A percentile compares a stretch with the other conserved stretches of the same genome.
Conservation (phyloP, 2,888 invertebrate species). For the Hofmannophila pseudospretella region DNA sequence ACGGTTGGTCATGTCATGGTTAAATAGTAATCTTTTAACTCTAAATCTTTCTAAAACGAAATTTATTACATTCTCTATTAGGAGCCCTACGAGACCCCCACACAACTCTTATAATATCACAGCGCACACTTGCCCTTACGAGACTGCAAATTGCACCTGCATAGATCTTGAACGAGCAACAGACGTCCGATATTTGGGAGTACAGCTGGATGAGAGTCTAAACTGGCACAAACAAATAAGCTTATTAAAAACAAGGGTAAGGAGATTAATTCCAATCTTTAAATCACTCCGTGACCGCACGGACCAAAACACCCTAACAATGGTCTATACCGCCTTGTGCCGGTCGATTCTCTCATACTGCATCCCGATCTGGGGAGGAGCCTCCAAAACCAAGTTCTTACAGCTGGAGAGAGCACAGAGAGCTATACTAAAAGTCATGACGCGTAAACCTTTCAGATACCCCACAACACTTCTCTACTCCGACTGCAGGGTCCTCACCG, state of each 20-base stretch:
- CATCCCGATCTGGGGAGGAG: not conserved
- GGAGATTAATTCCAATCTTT: not conserved
- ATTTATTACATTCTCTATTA: not conserved
- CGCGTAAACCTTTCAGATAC: not conserved
- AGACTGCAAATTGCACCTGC: not conserved
- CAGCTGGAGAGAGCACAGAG: not conserved
- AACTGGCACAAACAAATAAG: not conserved
- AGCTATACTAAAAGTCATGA: not conserved
- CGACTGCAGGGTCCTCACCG: not conserved
- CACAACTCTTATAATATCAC: not conserved
- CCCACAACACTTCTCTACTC: not conserved
- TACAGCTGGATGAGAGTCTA: not conserved
- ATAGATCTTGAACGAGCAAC: not conserved
- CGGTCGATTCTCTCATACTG: not conserved
- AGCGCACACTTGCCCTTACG: not conserved
- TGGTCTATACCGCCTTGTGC: not conserved
- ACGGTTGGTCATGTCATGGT: not conserved
- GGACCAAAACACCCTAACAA: not conserved
- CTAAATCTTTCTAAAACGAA: conserved; percentile 2
- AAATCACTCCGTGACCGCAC: not conserved
- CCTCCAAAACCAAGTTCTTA: not conserved
- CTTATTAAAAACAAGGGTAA: not conserved
- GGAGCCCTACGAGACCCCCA: not conserved
- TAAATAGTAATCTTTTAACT: not conserved
- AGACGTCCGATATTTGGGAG: not conserved